phyloP scores from a whole-genome alignment of 1,140 invertebrate species.

The Atta colombica region DNA sequence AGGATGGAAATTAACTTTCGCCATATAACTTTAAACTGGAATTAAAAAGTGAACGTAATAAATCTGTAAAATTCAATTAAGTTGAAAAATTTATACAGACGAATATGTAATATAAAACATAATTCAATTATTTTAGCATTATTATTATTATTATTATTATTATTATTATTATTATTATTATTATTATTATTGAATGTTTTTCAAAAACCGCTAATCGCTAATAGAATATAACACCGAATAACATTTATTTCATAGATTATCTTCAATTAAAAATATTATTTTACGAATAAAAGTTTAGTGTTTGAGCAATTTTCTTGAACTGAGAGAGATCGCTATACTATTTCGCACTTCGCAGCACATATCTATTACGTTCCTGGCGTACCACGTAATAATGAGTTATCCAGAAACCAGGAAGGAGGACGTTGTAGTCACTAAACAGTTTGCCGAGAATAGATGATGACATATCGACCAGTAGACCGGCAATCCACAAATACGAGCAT shows the following conservation, averaged over 20 bases:
- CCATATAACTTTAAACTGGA: not conserved
- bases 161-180: too few species aligned
- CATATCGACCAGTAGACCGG: constrained; percentile 67
- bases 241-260: not conserved
- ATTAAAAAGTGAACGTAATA: not conserved
- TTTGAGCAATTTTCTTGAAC: not conserved
- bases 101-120: not conserved
- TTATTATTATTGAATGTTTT: not conserved
- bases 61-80: not conserved
- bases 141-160: not conserved
- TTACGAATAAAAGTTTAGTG: not conserved
- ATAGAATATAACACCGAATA: not conserved
- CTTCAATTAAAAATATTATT: not conserved
- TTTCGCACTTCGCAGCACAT: not conserved
- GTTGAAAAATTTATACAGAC: not conserved
- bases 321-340: too few species aligned
- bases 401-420: constrained; percentile 4
- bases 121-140: constrained; percentile 2
- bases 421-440: not conserved
- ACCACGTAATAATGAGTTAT: constrained; percentile 55
- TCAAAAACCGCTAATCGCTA: not conserved
- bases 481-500: constrained; percentile 7
- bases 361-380: constrained; percentile 23
- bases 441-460: constrained; percentile 62
- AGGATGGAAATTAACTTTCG: not conserved